phyloP scores from a whole-genome alignment of 2,888 invertebrate species.

The Thera britannica region DNA sequence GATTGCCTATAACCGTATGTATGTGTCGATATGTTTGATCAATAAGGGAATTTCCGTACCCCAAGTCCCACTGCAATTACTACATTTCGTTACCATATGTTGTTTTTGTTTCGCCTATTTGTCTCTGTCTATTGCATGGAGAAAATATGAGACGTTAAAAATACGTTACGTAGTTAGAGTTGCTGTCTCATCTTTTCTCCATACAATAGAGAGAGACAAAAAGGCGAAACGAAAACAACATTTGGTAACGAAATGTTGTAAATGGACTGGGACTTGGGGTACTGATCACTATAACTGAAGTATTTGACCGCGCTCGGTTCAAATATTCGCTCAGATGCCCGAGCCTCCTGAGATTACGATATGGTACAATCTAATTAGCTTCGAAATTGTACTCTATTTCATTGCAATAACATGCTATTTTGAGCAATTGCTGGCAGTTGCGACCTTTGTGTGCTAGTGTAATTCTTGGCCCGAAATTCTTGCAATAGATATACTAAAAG shows the following conservation, averaged over 20 bases:
- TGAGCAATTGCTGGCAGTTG: conserved; percentile 66
- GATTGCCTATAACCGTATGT: no score
- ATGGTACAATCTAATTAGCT: conserved; percentile 25
- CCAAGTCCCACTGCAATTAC: no score
- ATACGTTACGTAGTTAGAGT: no score
- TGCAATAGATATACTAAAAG: conserved; percentile 21
- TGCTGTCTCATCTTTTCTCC: no score
- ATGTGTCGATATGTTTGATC: not conserved
- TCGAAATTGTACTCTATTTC: conserved; percentile 12
- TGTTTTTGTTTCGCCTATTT: no score
- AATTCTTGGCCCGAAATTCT: conserved; percentile 36
- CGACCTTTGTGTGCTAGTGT: conserved; percentile 25
- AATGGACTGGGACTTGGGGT: no score
- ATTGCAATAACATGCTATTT: conserved; percentile 20
- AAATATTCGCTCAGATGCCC: conserved; percentile 55
- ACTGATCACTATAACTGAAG: conserved; percentile 6
- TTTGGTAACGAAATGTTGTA: no score
- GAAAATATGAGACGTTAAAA: no score
- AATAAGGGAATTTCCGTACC: not conserved
- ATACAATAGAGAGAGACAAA: no score
- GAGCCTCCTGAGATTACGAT: conserved; percentile 53
- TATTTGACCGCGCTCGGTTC: conserved; percentile 48
- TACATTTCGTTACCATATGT: no score
- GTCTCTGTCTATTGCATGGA: no score
- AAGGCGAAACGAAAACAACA: no score